Percentiles rank a stretch among this genome's conserved stretches.
phyloP scores from a whole-genome alignment of 1,140 invertebrate species.

The Panagrolaimus sp. region DNA sequence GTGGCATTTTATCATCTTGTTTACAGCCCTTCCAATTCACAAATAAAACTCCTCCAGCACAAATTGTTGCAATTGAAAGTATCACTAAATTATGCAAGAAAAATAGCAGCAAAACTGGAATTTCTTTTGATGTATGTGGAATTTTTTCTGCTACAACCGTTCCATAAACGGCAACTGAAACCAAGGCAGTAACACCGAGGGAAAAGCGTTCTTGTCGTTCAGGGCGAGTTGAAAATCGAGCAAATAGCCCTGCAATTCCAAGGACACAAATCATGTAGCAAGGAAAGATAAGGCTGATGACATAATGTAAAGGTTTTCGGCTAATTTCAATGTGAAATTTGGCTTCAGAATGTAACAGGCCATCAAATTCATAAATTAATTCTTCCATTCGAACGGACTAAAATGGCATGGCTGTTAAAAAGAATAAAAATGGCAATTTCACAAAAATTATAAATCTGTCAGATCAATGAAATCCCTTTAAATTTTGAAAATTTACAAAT shows the following conservation, averaged over 20 bases:
- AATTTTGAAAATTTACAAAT: too few relatives aligned
- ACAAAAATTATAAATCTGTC: too few relatives aligned
- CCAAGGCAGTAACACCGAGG: conserved; percentile 40
- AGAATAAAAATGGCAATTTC: too few relatives aligned
- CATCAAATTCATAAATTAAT: conserved; percentile 27
- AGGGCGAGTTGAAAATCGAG: conserved; percentile 40
- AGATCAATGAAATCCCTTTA: too few relatives aligned
- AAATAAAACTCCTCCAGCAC: conserved; percentile 30
- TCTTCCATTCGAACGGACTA: conserved; percentile 24
- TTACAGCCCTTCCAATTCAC: conserved; percentile 32
- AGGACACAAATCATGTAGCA: conserved; percentile 42
- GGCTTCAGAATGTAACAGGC: conserved; percentile 29
- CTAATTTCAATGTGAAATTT: conserved; percentile 25
- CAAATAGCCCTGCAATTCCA: conserved; percentile 37
- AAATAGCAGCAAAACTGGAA: conserved; percentile 34
- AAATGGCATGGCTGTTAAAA: too few relatives aligned
- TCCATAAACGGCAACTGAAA: conserved; percentile 37
- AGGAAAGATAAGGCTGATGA: conserved; percentile 33
- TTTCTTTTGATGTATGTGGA: conserved; percentile 33
- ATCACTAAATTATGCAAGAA: conserved; percentile 38
- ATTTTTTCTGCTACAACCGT: conserved; percentile 42
- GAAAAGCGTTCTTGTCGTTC: conserved; percentile 44
- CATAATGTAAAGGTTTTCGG: conserved; percentile 38
- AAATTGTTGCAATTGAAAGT: conserved; percentile 32
- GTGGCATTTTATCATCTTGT: conserved; percentile 21